A percentile compares a stretch with the other conserved stretches of the same genome.
Evolutionary conservation across 2,888 invertebrate species (phyloP).

Genomic region (Drosophila pseudotalamancana): DNA sequence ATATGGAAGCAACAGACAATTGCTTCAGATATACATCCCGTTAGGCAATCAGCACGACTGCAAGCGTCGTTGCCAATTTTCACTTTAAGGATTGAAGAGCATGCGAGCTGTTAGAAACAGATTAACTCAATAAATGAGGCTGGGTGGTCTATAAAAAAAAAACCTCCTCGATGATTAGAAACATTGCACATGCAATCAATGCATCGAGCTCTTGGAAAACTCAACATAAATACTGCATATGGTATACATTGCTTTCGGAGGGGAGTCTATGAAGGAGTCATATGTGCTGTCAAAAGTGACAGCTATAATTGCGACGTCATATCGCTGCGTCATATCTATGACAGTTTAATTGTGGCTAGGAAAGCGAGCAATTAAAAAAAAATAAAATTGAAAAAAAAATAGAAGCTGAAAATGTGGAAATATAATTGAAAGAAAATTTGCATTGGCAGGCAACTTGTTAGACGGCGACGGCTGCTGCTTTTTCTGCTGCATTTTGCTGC

Average conservation of each 20-base stretch:
- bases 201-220: conserved; percentile 43
- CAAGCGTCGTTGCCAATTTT: background rate
- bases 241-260: background rate
- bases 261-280: background rate
- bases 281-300: conserved; percentile 70
- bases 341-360: conserved; percentile 79
- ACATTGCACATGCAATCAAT: conserved; percentile 24
- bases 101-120: conserved; percentile 14
- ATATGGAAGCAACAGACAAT: no score
- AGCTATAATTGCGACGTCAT: conserved; percentile 77
- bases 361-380: conserved; percentile 76
- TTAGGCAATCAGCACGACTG: background rate
- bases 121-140: background rate
- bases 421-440: conserved; percentile 76
- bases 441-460: conserved; percentile 64
- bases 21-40: no score
- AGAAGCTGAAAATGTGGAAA: conserved; percentile 40
- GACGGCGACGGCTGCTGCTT: conserved; percentile 26
- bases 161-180: conserved; percentile 10
- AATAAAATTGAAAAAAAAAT: conserved; percentile 33
- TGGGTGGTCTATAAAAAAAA: no score
- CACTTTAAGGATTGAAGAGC: background rate
- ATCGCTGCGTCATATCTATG: conserved; percentile 75
- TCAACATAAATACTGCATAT: conserved; percentile 35
- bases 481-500: no score